A percentile compares a stretch with the other conserved stretches of the same genome.
phyloP scores from a whole-genome alignment of 2,113 vertebrate species.

The Psilopsiagon aymara region DNA sequence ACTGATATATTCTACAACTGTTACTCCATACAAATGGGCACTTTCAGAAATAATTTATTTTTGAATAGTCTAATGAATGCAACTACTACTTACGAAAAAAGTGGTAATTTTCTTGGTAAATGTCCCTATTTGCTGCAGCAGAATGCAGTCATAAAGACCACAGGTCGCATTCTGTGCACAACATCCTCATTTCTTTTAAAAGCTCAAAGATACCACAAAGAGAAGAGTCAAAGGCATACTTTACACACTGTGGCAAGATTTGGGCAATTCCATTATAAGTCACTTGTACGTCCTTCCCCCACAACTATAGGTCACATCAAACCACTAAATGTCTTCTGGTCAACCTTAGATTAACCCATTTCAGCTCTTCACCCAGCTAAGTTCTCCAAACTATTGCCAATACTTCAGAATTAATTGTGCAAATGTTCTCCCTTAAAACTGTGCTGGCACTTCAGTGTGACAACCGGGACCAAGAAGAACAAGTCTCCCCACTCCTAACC shows the following conservation, averaged over 20 bases:
- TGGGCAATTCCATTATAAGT: background rate
- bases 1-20: background rate
- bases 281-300: background rate
- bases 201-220: background rate
- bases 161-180: background rate
- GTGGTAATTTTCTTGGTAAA: background rate
- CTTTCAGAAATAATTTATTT: conserved; percentile 7
- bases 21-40: background rate
- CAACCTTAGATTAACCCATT: background rate
- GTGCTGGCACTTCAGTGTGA: background rate
- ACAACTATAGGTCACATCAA: background rate
- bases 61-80: background rate
- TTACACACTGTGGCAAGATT: background rate
- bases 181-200: conserved; percentile 13
- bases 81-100: conserved; percentile 15
- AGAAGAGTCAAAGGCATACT: background rate
- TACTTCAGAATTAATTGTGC: background rate
- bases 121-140: background rate
- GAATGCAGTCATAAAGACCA: background rate
- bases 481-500: background rate
- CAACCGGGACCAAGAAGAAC: background rate
- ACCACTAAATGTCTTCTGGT: background rate
- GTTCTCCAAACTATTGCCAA: background rate
- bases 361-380: background rate
- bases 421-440: background rate